Base-by-base conservation (phyloP, 2,797 vertebrate species). In the Sebastes miniatus region DNA sequence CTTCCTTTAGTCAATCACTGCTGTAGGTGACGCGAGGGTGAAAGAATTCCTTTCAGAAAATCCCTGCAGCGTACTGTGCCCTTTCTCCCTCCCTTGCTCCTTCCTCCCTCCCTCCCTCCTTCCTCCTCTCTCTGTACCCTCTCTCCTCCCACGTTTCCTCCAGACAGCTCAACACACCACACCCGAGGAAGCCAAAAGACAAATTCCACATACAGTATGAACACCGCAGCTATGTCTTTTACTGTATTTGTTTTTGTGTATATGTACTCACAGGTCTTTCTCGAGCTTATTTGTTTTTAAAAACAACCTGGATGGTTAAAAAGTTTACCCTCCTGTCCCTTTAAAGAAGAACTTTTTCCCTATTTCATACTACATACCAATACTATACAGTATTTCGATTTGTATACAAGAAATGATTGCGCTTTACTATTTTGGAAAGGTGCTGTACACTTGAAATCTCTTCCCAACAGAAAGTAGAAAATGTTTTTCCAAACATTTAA, bases 21-120 rank as follows among this genome's bases (percentile, higher is more conserved):
- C 79, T 67, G 87, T 64, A 92, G 91, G 87, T 94, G 94, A 95
- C 91, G 92, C 43, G 59, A 94, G 86, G 89, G 88, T 84, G 85
- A 94, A 95, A 92, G 89, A 95, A 95, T 95, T 92, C 89, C 91
- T 94, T 92, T 92, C 87, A 94, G 83, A 94, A 94, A 94, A 89
- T 89, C 86, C 92, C 92, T 80, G 31, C 88, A 77, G 80, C 86
- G 39, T 59, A 83, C 84, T 79, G 87, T 83, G 91, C 86, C 87
- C 87, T 92, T 86, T 90, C 88, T 91, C 87, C 86, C 79, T 88
- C 88, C 87, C 90, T 91, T 85, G 83, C 78, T 88, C 88, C 87
- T 92, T 86, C 91, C 88, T 91, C 87, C 86, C 79, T 88, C 88
- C 87, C 91, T 89, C 90, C 91, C 88, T 88, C 88, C 87, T 91